phyloP scores from a whole-genome alignment of 1,140 invertebrate genomes.

The fruit fly (Drosophila melanogaster) region Release_6_plus_ISO1_MT NT_033777.3:5638501-5639000 shows the following conservation, averaged over 20 bases:
- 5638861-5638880: slow-evolving; percentile 81
- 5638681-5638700: slow-evolving; percentile 83
- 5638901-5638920: slow-evolving; percentile 24
- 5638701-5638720: slow-evolving; percentile 45
- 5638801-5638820: slow-evolving; percentile 72
- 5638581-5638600: slow-evolving; percentile 8
- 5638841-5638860: slow-evolving; percentile 80
- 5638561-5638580: slow-evolving; percentile 86
- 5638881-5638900: slow-evolving; percentile 54
- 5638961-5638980: background rate
- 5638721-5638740: slow-evolving; percentile 34
- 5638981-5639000: slow-evolving; percentile 13
- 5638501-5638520: slow-evolving; percentile 88
- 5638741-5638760: slow-evolving; percentile 75
- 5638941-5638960: slow-evolving; percentile 1
- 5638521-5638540: slow-evolving; percentile 99
- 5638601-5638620: slow-evolving; percentile 26
- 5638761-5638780: slow-evolving; percentile 56
- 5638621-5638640: slow-evolving; percentile 55
- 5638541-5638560: slow-evolving; percentile 98
- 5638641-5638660: slow-evolving; percentile 72
- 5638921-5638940: slow-evolving; percentile 8
- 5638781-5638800: slow-evolving; percentile 65
- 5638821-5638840: slow-evolving; percentile 70
- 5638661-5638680: slow-evolving; percentile 83